Percentiles rank a stretch among this genome's conserved stretches.
These are phyloP conservation scores for Cryptoprocta ferox DNA, from an alignment of 2,797 vertebrate genomes.

Conservation along the genomic window DNA sequence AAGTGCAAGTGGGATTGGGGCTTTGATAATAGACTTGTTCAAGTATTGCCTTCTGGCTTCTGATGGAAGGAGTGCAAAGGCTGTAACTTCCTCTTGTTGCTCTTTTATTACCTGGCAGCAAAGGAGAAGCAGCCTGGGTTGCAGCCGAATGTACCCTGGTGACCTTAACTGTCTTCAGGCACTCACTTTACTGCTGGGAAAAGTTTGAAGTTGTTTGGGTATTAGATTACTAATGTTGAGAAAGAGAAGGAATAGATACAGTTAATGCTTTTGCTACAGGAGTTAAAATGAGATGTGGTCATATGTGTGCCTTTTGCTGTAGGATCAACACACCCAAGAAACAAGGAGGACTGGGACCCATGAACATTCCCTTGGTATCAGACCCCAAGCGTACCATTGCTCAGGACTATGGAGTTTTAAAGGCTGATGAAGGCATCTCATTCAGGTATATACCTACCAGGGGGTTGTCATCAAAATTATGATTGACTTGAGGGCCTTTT, in stretches of 20 bases:
- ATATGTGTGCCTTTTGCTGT: slow-evolving; percentile 13
- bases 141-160: background rate
- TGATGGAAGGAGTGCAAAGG: background rate
- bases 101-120: background rate
- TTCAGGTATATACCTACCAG: slow-evolving; percentile 91
- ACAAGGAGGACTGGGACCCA: slow-evolving; percentile 94
- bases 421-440: slow-evolving; percentile 97
- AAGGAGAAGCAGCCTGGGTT: background rate
- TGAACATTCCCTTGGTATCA: slow-evolving; percentile 96
- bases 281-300: background rate
- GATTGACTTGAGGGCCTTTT: background rate
- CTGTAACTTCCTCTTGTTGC: background rate
- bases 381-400: slow-evolving; percentile 93
- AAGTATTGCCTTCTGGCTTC: background rate
- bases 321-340: slow-evolving; percentile 97
- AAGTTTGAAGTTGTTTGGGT: background rate
- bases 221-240: background rate
- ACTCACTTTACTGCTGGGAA: slow-evolving; percentile 13
- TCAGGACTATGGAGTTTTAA: slow-evolving; percentile 95
- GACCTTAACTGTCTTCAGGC: background rate
- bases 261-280: background rate
- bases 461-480: background rate
- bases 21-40: slow-evolving; percentile 30
- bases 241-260: background rate
- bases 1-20: background rate